Conservation (phyloP, 2,888 invertebrate species). For the Limenitis camilla region DNA sequence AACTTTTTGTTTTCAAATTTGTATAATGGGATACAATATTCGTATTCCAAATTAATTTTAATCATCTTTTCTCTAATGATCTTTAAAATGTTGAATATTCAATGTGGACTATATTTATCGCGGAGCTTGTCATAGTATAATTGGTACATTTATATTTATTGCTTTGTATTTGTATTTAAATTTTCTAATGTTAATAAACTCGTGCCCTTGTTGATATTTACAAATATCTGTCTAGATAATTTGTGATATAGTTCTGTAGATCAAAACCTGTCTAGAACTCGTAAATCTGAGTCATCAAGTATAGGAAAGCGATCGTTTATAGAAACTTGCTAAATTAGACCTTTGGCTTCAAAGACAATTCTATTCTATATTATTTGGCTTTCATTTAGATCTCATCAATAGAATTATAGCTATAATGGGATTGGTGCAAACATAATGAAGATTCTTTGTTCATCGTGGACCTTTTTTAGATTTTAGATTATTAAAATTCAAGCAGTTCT, state of each 20-base stretch:
- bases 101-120: constrained; percentile 1
- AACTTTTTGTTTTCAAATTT: neutral
- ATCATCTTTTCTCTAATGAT: constrained; percentile 17
- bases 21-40: neutral
- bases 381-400: no score
- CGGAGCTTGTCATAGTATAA: constrained; percentile 3
- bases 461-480: no score
- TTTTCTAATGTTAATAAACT: constrained; percentile 1
- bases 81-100: neutral
- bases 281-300: no score
- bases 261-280: no score
- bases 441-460: no score
- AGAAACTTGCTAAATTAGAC: no score
- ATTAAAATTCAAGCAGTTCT: no score
- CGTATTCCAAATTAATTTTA: neutral
- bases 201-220: neutral
- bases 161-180: neutral
- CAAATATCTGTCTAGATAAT: neutral
- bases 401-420: no score
- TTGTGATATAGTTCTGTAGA: neutral
- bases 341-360: no score
- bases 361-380: no score
- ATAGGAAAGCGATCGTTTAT: no score
- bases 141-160: constrained; percentile 1
- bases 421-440: no score